Evolutionary conservation across 2,113 vertebrate species (phyloP).

Genomic region (Nesoenas mayeri): DNA sequence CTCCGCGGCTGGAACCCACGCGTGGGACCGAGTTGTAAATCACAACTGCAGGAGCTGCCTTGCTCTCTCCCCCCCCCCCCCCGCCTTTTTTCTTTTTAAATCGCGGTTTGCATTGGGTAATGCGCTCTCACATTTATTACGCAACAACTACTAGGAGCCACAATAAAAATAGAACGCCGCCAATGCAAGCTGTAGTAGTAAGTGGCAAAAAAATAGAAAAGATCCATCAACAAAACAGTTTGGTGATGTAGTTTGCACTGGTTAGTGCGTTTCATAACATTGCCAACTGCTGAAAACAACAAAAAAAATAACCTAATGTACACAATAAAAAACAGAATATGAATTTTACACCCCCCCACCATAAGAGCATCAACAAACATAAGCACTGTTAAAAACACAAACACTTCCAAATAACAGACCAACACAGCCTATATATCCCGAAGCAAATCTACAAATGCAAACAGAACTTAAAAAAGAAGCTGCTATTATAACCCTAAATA

Average conservation of each 20-base stretch:
- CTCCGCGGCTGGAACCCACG: neutral
- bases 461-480: neutral
- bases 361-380: neutral
- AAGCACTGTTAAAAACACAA: neutral
- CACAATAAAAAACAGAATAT: neutral
- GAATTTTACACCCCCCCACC: neutral
- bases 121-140: conserved; percentile 16
- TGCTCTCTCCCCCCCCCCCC: neutral
- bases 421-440: neutral
- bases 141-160: conserved; percentile 43
- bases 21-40: neutral
- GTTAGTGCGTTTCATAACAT: neutral
- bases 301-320: neutral
- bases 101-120: conserved; percentile 39
- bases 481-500: neutral
- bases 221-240: neutral
- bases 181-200: neutral
- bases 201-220: neutral
- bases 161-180: conserved; percentile 37
- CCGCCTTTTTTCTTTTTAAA: neutral
- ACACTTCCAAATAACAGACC: neutral
- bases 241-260: neutral
- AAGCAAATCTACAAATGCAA: neutral
- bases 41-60: neutral
- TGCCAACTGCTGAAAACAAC: neutral